These are phyloP conservation scores for Myiothlypis coronata DNA, from an alignment of 2,797 vertebrate genomes.

Conservation along the genomic window DNA sequence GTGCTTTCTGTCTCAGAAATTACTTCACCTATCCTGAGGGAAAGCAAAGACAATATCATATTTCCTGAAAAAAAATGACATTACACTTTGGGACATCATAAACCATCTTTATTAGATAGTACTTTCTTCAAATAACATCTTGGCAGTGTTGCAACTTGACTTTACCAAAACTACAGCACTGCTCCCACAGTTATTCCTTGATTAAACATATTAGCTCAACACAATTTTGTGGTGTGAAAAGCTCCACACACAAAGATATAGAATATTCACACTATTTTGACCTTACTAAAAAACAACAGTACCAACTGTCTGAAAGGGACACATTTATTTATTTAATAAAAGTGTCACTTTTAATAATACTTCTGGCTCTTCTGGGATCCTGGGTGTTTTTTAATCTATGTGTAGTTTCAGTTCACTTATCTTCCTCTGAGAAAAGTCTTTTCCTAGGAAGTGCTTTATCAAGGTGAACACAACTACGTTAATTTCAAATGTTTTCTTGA, in stretches of 20 bases:
- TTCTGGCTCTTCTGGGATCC: not conserved
- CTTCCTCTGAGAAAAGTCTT: not conserved
- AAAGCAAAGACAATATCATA: constrained; percentile 15
- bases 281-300: not conserved
- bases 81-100: constrained; percentile 15
- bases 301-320: not conserved
- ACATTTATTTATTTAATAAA: not conserved
- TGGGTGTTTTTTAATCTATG: not conserved
- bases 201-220: not conserved
- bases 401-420: not conserved
- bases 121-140: not conserved
- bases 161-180: not conserved
- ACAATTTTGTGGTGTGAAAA: not conserved
- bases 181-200: not conserved
- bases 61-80: not conserved
- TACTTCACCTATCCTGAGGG: not conserved
- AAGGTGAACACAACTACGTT: not conserved
- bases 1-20: not conserved
- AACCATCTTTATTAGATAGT: not conserved
- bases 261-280: not conserved
- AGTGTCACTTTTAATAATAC: not conserved
- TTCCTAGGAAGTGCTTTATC: not conserved
- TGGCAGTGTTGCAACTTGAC: not conserved
- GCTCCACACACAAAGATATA: not conserved
- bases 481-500: not conserved